Evolutionary conservation across 2,888 invertebrate species (phyloP).

Genomic region (Hybos culiciformis): DNA sequence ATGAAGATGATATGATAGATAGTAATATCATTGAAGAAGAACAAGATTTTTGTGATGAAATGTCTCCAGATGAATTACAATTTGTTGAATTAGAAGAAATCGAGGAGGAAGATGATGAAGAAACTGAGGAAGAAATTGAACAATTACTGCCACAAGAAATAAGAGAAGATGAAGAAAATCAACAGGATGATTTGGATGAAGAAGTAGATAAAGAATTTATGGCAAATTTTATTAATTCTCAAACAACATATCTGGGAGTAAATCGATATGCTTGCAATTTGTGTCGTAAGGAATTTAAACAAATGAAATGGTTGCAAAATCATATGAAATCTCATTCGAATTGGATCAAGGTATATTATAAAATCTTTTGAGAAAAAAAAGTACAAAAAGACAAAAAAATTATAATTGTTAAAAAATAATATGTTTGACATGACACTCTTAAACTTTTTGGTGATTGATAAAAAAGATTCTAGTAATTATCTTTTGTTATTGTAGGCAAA

Average conservation of each 20-base stretch:
- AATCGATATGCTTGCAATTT: constrained; percentile 48
- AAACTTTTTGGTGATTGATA: background rate
- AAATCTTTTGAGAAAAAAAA: background rate
- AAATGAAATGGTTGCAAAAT: constrained; percentile 45
- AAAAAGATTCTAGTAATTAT: background rate
- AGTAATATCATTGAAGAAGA: background rate
- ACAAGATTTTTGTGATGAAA: background rate
- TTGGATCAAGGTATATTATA: constrained; percentile 39
- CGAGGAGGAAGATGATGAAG: constrained; percentile 21
- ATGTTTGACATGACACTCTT: background rate
- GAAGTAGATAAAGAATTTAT: constrained; percentile 10
- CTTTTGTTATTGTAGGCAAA: constrained; percentile 36
- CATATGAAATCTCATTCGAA: constrained; percentile 49
- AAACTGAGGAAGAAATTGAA: constrained; percentile 19
- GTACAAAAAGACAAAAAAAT: background rate
- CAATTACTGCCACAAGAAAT: constrained; percentile 9
- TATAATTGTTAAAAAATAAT: background rate
- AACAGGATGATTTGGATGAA: constrained; percentile 16
- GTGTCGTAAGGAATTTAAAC: constrained; percentile 49
- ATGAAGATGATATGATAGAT: constrained; percentile 17
- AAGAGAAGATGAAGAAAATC: constrained; percentile 21
- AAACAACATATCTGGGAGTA: constrained; percentile 42
- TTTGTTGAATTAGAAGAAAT: constrained; percentile 19
- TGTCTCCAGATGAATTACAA: background rate
- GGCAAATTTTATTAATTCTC: constrained; percentile 32